phyloP scores from a whole-genome alignment of 1,140 invertebrate species.

The Drosophila dunni region DNA sequence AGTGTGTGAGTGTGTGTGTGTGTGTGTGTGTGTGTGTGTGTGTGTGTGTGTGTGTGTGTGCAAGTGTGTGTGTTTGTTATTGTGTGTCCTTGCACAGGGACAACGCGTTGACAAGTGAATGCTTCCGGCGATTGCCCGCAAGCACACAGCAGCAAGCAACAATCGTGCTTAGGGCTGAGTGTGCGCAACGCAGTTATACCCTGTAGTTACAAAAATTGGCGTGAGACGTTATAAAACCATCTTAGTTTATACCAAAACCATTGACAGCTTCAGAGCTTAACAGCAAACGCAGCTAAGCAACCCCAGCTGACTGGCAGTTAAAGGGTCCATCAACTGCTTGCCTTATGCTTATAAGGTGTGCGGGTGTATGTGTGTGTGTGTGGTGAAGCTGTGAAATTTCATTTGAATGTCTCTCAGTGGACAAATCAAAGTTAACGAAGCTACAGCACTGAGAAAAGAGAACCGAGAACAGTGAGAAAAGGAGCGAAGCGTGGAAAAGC shows the following conservation, averaged over 20 bases:
- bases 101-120: conserved; percentile 50
- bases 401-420: conserved; percentile 77
- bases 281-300: conserved; percentile 6
- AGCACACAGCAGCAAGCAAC: conserved; percentile 25
- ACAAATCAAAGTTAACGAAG: conserved; percentile 77
- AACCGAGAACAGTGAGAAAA: conserved; percentile 14
- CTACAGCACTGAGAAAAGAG: conserved; percentile 6
- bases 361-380: conserved; percentile 2
- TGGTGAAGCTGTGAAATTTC: conserved; percentile 53
- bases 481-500: conserved; percentile 17
- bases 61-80: too few relatives aligned
- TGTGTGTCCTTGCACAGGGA: conserved; percentile 52
- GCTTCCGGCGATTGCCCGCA: conserved; percentile 56
- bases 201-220: not conserved
- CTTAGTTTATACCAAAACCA: too few relatives aligned
- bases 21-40: too few relatives aligned
- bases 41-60: too few relatives aligned
- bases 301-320: not conserved
- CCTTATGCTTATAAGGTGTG: conserved; percentile 6
- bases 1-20: too few relatives aligned
- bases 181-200: not conserved
- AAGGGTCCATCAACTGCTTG: conserved; percentile 17
- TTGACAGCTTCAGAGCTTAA: too few relatives aligned
- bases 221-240: too few relatives aligned
- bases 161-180: not conserved